Conservation (phyloP, 2,113 vertebrate genomes). For the Apeltes quadracus region DNA sequence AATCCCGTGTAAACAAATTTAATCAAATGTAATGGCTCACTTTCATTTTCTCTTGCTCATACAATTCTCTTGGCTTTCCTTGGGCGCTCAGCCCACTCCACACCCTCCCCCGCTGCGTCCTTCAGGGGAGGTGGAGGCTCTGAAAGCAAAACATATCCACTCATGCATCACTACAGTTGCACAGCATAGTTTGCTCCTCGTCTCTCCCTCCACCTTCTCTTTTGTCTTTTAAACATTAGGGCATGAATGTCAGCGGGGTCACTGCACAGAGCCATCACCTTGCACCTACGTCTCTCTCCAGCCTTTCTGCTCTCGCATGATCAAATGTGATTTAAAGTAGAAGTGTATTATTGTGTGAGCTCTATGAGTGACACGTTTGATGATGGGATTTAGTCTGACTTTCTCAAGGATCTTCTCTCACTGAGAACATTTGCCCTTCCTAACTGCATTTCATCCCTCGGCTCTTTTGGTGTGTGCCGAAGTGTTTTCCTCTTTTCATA, state of each 20-base stretch:
- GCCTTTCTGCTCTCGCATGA: neutral
- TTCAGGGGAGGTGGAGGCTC: slow-evolving; percentile 58
- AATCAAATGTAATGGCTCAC: slow-evolving; percentile 3
- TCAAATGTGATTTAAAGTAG: slow-evolving; percentile 2
- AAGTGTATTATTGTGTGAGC: neutral
- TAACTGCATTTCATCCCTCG: neutral
- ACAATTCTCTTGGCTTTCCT: slow-evolving; percentile 24
- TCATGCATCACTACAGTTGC: slow-evolving; percentile 66
- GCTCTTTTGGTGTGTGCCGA: neutral
- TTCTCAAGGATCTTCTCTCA: slow-evolving; percentile 3
- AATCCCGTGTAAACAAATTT: neutral
- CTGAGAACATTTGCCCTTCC: neutral
- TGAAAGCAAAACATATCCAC: slow-evolving; percentile 68
- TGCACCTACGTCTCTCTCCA: slow-evolving; percentile 3
- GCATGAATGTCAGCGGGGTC: slow-evolving; percentile 11
- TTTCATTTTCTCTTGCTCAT: neutral
- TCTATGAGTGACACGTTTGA: slow-evolving; percentile 12
- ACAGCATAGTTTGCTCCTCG: slow-evolving; percentile 38
- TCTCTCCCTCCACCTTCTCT: slow-evolving; percentile 46
- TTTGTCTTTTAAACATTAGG: slow-evolving; percentile 63
- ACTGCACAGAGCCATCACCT: slow-evolving; percentile 23
- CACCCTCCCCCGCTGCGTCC: slow-evolving; percentile 51
- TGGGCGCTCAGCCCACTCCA: slow-evolving; percentile 38
- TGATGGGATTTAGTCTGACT: slow-evolving; percentile 4
- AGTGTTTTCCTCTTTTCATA: neutral